Evolutionary conservation across 2,797 vertebrate genomes (phyloP).

Genomic region (Lacerta bilineata): DNA sequence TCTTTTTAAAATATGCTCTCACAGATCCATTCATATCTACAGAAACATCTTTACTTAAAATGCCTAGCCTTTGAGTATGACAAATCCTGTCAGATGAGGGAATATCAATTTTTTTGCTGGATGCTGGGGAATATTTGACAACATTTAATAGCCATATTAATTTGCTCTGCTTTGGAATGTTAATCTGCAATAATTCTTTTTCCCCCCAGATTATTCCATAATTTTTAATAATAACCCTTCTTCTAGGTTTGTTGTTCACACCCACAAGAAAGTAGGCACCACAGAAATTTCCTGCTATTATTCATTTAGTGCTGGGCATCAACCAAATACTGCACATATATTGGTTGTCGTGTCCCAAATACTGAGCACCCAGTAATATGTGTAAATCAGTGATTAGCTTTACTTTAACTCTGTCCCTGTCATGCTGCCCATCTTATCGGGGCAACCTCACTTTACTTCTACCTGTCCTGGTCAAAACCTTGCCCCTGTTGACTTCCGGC

Average conservation of each 20-base stretch:
- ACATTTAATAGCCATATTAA: slow-evolving; percentile 20
- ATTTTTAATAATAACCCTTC: slow-evolving; percentile 57
- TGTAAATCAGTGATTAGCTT: background rate
- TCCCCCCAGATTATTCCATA: slow-evolving; percentile 44
- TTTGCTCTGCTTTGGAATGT: slow-evolving; percentile 45
- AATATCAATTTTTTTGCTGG: slow-evolving; percentile 38
- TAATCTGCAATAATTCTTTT: slow-evolving; percentile 18
- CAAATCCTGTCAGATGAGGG: slow-evolving; percentile 47
- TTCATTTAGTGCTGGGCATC: slow-evolving; percentile 50
- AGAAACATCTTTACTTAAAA: slow-evolving; percentile 28
- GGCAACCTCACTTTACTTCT: background rate
- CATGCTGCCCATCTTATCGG: background rate
- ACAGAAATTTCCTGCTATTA: slow-evolving; percentile 25
- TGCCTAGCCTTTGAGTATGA: background rate
- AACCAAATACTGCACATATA: slow-evolving; percentile 38
- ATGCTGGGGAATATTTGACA: slow-evolving; percentile 41
- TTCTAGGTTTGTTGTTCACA: slow-evolving; percentile 46
- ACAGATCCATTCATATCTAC: slow-evolving; percentile 38
- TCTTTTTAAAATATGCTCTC: slow-evolving; percentile 25
- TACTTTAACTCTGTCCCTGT: background rate
- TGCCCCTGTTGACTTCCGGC: background rate
- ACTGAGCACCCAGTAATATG: background rate
- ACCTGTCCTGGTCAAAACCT: too few relatives aligned
- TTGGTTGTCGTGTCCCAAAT: background rate
- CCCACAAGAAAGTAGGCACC: background rate